phyloP scores from a whole-genome alignment of 2,797 vertebrate genomes.

The Clarias pachynema region DNA sequence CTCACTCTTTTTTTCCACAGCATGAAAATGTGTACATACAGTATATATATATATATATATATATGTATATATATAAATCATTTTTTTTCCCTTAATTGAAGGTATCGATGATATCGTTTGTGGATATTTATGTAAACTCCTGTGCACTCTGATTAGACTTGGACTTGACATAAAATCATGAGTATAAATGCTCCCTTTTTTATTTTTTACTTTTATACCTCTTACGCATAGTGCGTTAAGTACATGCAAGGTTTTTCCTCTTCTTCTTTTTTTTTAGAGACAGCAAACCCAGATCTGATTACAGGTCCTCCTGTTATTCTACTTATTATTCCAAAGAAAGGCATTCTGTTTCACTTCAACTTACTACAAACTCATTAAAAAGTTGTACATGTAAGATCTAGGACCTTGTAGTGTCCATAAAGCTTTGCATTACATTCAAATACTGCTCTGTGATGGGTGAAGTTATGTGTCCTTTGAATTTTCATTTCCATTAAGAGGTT shows the following conservation, averaged over 20 bases:
- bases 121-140: background rate
- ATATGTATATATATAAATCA: background rate
- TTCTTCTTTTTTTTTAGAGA: background rate
- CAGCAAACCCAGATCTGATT: background rate
- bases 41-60: background rate
- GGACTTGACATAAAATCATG: background rate
- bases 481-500: background rate
- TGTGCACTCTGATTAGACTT: background rate
- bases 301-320: background rate
- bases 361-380: background rate
- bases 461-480: background rate
- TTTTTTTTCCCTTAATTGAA: background rate
- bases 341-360: background rate
- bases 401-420: background rate
- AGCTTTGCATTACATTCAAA: background rate
- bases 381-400: background rate
- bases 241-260: background rate
- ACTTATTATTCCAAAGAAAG: background rate
- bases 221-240: background rate
- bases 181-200: background rate
- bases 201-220: background rate
- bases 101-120: background rate
- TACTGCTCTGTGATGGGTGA: background rate
- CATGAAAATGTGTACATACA: background rate
- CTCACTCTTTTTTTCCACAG: slow-evolving; percentile 17